phyloP scores from a whole-genome alignment of 2,888 invertebrate genomes.

The Elmis aenea region DNA sequence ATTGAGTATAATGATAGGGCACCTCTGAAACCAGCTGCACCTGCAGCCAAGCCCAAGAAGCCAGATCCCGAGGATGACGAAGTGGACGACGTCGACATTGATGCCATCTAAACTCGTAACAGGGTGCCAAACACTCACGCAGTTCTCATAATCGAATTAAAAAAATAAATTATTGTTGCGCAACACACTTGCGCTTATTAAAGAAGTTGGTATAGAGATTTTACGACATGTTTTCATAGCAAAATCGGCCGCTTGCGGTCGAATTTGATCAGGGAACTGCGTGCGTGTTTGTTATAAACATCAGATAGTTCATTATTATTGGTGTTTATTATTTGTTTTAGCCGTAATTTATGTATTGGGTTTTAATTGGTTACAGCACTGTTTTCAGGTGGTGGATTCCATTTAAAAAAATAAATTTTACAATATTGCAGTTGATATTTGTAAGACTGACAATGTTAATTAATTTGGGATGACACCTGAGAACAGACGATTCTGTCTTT shows the following conservation, averaged over 20 bases:
- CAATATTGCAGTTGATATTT: too few species aligned
- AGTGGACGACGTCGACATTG: conserved; percentile 84
- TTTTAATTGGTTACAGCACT: conserved; percentile 10
- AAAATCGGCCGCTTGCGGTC: too few species aligned
- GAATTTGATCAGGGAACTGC: too few species aligned
- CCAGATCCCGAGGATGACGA: conserved; percentile 62
- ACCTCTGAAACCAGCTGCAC: conserved; percentile 59
- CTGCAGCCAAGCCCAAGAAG: conserved; percentile 46
- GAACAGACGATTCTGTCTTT: conserved; percentile 8
- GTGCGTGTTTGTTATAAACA: conserved; percentile 4
- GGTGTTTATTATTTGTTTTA: conserved; percentile 14
- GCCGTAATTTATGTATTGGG: conserved; percentile 9
- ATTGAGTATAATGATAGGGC: conserved; percentile 90
- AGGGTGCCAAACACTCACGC: conserved; percentile 9
- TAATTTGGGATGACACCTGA: too few species aligned
- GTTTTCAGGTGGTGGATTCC: conserved; percentile 11
- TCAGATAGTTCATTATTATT: conserved; percentile 8
- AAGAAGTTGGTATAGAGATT: too few species aligned
- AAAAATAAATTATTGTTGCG: too few species aligned
- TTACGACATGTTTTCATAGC: too few species aligned
- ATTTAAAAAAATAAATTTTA: too few species aligned
- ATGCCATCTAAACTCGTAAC: conserved; percentile 69
- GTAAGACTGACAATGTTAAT: too few species aligned
- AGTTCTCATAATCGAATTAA: conserved; percentile 8
- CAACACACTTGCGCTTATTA: too few species aligned